phyloP scores from a whole-genome alignment of 2,888 invertebrate species.

The Eucriotettix oculatus region DNA sequence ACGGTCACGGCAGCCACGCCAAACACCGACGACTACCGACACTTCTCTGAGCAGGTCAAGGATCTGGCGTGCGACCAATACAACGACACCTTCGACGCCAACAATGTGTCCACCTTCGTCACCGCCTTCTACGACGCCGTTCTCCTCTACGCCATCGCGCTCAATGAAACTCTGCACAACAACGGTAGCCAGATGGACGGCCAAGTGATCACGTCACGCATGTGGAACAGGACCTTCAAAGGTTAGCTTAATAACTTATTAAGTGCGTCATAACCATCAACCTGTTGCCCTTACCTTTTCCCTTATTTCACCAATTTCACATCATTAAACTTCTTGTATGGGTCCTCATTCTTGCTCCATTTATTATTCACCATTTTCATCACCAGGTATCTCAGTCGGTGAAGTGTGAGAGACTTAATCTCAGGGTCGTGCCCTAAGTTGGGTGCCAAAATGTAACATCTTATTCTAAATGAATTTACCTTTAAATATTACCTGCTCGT shows the following conservation, averaged over 20 bases:
- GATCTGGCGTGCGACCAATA: constrained; percentile 46
- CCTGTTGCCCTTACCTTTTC: too few relatives aligned
- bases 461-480: too few relatives aligned
- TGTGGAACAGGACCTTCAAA: constrained; percentile 76
- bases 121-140: constrained; percentile 95
- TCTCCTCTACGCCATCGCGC: constrained; percentile 75
- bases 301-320: too few relatives aligned
- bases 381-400: too few relatives aligned
- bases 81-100: constrained; percentile 56
- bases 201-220: constrained; percentile 60
- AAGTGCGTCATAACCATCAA: too few relatives aligned
- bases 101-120: constrained; percentile 78
- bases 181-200: constrained; percentile 48
- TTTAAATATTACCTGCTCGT: too few relatives aligned
- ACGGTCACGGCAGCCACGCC: constrained; percentile 77
- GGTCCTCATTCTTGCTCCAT: too few relatives aligned
- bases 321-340: too few relatives aligned
- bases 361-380: too few relatives aligned
- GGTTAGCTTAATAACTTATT: constrained; percentile 31
- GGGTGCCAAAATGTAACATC: too few relatives aligned
- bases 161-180: constrained; percentile 57
- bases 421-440: too few relatives aligned
- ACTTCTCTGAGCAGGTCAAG: constrained; percentile 55
- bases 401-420: too few relatives aligned
- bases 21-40: constrained; percentile 55